A percentile compares a stretch with the other conserved stretches of the same genome.
Conservation (phyloP, 2,888 invertebrate species). For the Entomobrya multifasciata region DNA sequence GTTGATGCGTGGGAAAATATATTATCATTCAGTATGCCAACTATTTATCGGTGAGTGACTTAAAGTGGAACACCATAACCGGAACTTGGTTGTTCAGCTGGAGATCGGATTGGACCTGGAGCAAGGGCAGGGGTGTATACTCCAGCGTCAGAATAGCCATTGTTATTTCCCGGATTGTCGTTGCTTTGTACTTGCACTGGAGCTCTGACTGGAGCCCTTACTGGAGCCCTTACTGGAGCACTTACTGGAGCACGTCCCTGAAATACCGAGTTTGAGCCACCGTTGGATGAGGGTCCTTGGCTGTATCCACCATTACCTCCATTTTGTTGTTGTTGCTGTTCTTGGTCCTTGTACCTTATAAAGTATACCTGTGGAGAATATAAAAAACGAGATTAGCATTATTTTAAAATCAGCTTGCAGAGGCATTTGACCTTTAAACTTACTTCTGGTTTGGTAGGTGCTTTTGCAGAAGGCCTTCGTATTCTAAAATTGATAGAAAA, state of each 20-base stretch:
- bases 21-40: no score
- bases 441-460: conserved; percentile 17
- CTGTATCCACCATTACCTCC: conserved; percentile 38
- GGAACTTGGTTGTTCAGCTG: conserved; percentile 52
- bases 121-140: conserved; percentile 51
- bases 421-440: no score
- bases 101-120: conserved; percentile 61
- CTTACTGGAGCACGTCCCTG: background rate
- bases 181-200: no score
- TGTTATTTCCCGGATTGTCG: conserved; percentile 11
- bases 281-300: background rate
- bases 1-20: no score
- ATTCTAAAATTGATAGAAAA: conserved; percentile 56
- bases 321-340: conserved; percentile 53
- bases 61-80: conserved; percentile 63
- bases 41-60: background rate
- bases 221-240: conserved; percentile 14
- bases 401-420: no score
- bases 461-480: conserved; percentile 44
- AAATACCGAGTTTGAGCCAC: background rate
- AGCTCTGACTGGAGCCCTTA: conserved; percentile 2
- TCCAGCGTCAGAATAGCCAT: conserved; percentile 57
- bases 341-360: conserved; percentile 58
- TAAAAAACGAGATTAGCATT: no score
- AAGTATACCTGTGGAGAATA: conserved; percentile 33